These are phyloP conservation scores for Lasioglossum zephyrum DNA, from an alignment of 2,888 invertebrate species.

Conservation along the genomic window DNA sequence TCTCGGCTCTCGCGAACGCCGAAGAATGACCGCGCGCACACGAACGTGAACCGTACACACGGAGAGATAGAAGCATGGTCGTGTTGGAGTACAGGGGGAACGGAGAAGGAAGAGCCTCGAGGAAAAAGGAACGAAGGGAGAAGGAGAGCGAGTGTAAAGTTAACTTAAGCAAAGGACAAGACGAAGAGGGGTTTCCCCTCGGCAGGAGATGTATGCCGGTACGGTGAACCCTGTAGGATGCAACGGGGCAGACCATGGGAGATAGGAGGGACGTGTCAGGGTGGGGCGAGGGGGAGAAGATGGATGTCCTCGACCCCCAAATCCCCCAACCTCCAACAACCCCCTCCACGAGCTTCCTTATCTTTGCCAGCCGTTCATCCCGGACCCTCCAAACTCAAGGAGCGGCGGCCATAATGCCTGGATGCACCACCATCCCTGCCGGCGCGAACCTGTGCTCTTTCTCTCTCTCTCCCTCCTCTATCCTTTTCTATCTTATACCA, in stretches of 20 bases:
- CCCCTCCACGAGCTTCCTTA: conserved; percentile 67
- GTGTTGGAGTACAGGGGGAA: neutral
- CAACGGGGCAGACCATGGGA: conserved; percentile 71
- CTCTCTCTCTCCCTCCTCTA: conserved; percentile 16
- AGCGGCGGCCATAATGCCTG: conserved; percentile 84
- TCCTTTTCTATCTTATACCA: conserved; percentile 18
- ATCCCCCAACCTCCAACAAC: conserved; percentile 75
- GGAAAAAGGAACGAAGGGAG: conserved; percentile 43
- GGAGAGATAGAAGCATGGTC: neutral
- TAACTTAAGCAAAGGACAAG: conserved; percentile 79
- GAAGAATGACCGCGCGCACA: conserved; percentile 23
- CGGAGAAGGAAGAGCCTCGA: conserved; percentile 29
- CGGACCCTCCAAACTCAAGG: conserved; percentile 80
- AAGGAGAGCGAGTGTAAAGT: conserved; percentile 76
- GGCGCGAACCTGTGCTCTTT: conserved; percentile 6
- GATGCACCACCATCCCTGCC: conserved; percentile 79
- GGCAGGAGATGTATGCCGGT: conserved; percentile 77
- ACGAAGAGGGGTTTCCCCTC: conserved; percentile 78
- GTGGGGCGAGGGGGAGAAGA: conserved; percentile 79
- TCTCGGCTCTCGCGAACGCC: conserved; percentile 31
- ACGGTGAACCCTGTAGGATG: conserved; percentile 78
- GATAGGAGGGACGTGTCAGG: conserved; percentile 54
- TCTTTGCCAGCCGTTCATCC: conserved; percentile 77
- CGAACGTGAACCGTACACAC: neutral
- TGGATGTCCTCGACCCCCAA: conserved; percentile 83